A percentile compares a stretch with the other conserved stretches of the same genome.
phyloP scores from a whole-genome alignment of 1,140 invertebrate species.

The Cydia fagiglandana region DNA sequence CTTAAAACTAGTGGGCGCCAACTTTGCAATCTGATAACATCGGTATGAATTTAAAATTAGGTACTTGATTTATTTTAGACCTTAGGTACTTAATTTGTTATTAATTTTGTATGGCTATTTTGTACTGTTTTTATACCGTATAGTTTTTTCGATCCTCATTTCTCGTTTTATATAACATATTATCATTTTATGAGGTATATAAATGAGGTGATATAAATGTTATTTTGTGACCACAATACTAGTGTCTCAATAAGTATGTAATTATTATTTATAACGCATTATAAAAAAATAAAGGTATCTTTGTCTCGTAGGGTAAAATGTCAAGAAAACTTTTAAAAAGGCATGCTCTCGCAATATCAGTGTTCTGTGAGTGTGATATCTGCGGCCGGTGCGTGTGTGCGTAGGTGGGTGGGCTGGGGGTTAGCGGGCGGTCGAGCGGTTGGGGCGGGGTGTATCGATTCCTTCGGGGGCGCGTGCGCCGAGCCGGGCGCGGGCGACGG shows the following conservation, averaged over 20 bases:
- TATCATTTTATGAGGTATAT: too few relatives aligned
- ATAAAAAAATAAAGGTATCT: too few relatives aligned
- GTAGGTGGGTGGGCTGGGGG: conserved; percentile 42
- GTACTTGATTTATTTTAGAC: background rate
- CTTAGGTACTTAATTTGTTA: background rate
- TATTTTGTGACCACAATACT: too few relatives aligned
- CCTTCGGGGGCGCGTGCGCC: conserved; percentile 68
- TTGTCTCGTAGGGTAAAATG: conserved; percentile 12
- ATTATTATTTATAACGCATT: too few relatives aligned
- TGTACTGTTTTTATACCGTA: too few relatives aligned
- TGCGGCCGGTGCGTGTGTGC: conserved; percentile 46
- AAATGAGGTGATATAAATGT: too few relatives aligned
- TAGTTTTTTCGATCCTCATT: too few relatives aligned
- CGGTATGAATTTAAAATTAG: background rate
- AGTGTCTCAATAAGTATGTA: too few relatives aligned
- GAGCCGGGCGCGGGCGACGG: conserved; percentile 57
- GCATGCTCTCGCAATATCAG: conserved; percentile 48
- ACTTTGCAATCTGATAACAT: background rate
- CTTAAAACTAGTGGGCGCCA: background rate
- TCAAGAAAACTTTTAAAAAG: conserved; percentile 49
- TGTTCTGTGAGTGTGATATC: conserved; percentile 50
- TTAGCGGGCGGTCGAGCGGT: conserved; percentile 55
- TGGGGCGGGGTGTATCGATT: conserved; percentile 76
- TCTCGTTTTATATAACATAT: too few relatives aligned
- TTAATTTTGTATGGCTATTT: too few relatives aligned